Percentiles rank a stretch among this genome's conserved stretches.
Conservation (phyloP, 1,140 invertebrate genomes). For the Meloidogyne hapla region DNA sequence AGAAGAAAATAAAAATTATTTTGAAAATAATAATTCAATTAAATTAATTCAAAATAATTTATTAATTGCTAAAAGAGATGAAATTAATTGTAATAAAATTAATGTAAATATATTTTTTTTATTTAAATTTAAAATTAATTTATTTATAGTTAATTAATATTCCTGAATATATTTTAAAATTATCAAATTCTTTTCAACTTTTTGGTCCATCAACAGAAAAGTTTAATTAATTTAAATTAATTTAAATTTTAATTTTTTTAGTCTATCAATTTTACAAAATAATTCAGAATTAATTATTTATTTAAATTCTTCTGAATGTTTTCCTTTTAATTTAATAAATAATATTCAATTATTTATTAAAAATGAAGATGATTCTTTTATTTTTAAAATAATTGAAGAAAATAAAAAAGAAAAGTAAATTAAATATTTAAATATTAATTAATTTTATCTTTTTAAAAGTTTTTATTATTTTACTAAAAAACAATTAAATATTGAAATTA, state of each 20-base stretch:
- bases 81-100: not conserved
- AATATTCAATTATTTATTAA: constrained; percentile 3
- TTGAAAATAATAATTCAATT: too few relatives aligned
- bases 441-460: not conserved
- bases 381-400: not conserved
- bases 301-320: not conserved
- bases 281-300: not conserved
- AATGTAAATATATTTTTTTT: not conserved
- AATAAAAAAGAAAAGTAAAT: not conserved
- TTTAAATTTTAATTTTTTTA: not conserved
- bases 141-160: not conserved
- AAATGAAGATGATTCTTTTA: not conserved
- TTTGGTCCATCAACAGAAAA: not conserved
- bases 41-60: not conserved
- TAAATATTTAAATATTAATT: not conserved
- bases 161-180: not conserved
- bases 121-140: not conserved
- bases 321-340: not conserved
- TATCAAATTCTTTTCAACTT: not conserved
- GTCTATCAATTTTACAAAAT: not conserved
- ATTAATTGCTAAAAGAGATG: not conserved
- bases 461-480: constrained; percentile 1
- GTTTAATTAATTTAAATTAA: not conserved
- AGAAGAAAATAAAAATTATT: not conserved
- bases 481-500: not conserved